These are phyloP conservation scores for Cerastis leucographa DNA, from an alignment of 2,888 invertebrate species.

Conservation along the genomic window DNA sequence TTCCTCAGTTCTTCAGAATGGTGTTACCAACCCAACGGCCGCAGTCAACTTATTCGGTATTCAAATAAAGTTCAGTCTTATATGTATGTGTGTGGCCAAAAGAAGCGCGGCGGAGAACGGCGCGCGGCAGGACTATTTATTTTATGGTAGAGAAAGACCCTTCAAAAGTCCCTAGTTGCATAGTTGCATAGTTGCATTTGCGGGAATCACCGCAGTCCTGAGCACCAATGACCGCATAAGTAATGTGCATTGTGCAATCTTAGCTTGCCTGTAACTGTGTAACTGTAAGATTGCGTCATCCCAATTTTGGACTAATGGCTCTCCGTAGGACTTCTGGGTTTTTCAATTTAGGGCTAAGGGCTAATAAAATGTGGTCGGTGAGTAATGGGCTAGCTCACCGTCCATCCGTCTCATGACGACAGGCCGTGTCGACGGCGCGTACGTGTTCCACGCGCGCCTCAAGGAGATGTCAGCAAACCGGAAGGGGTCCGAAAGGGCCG, in stretches of 20 bases:
- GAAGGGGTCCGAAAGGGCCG: no score
- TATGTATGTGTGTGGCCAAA: no score
- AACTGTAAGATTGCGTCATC: background rate
- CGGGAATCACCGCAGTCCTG: conserved; percentile 33
- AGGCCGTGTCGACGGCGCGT: no score
- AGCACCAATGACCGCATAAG: background rate
- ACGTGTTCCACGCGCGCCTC: no score
- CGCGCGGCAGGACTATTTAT: conserved; percentile 35
- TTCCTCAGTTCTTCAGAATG: background rate
- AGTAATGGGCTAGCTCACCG: no score
- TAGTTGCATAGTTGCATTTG: background rate
- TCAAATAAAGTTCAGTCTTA: conserved; percentile 33
- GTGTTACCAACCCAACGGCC: conserved; percentile 6
- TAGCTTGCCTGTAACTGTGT: background rate
- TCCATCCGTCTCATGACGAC: no score
- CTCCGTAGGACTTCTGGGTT: no score
- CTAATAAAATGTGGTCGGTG: no score
- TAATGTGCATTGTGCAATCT: background rate
- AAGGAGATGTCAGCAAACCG: no score
- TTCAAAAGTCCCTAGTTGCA: conserved; percentile 37
- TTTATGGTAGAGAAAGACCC: background rate
- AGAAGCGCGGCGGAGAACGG: background rate
- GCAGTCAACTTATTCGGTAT: conserved; percentile 25
- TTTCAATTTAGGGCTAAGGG: no score
- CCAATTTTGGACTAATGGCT: background rate